Base-by-base conservation (phyloP, 2,113 vertebrate species). In the Eulemur rufifrons region DNA sequence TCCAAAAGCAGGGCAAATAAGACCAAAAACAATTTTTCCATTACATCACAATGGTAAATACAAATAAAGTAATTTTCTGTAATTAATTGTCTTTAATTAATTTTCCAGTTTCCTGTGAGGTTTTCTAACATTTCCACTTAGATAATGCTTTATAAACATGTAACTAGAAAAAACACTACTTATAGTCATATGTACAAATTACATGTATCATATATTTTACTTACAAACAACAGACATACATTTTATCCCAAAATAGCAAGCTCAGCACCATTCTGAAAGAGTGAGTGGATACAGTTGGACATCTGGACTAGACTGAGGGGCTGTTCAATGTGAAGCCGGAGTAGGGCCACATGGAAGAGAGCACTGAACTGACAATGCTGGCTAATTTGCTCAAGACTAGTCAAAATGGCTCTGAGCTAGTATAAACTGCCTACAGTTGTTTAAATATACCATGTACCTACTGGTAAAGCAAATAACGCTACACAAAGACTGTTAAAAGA, bases 401-500 rank as follows among this genome's bases (percentile, higher is more conserved):
- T 95, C 78, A 97, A 89, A 94, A 96, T 97, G 93, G 63, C 91
- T 95, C 68, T 80, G 63, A 94, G 77, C 52, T 92, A 71, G 39
- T 52, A 85, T 95, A 85, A 87, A 74, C 87, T 90, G 61, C 63
- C 54, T 93, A 64, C 17, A 77, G 71, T 74, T 91, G 13, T 83
- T 96, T 73, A 96, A 73, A 88, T 92, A 96, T 42, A 92, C 61
- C n/a, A 69, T 61, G 47, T 64, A 56, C 71, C 71, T 95, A 66
- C 39, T 61, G 21, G 34, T 93, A 96, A 96, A 94, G 59, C 76
- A 95, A 93, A 54, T 87, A 87, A 86, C 42, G 89, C 63, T 56
- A 82, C 69, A 86, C 25, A 88, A 93, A 95, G 68, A 81, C 66
- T 86, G 52, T 63, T 69, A 69, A 96, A 93, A 86, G 76, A 96